Percentiles rank a stretch among this genome's conserved stretches.
Evolutionary conservation across 2,797 vertebrate species (phyloP).

Genomic region (Clarias laeviceps): DNA sequence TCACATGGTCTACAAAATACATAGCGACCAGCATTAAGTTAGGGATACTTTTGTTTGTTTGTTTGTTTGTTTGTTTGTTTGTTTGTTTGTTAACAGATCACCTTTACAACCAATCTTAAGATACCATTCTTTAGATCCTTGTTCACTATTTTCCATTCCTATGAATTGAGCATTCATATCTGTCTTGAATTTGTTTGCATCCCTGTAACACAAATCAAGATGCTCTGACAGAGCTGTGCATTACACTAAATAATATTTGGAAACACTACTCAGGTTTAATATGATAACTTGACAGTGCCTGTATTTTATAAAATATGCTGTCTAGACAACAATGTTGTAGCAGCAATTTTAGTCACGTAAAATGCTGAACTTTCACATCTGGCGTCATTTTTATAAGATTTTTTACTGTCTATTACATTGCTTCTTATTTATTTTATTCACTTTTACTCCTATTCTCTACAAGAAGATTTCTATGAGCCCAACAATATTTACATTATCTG

Average conservation of each 20-base stretch:
- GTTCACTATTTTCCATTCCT: neutral
- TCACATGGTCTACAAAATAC: neutral
- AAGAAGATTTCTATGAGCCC: conserved; percentile 64
- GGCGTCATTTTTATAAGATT: conserved; percentile 59
- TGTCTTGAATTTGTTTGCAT: conserved; percentile 12
- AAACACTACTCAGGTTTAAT: conserved; percentile 57
- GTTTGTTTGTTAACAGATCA: neutral
- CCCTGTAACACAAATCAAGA: conserved; percentile 44
- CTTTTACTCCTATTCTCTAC: conserved; percentile 65
- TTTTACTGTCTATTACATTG: conserved; percentile 71
- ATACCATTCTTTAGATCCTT: neutral
- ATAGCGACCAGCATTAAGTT: neutral
- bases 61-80: conserved; percentile 2
- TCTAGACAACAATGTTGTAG: conserved; percentile 66
- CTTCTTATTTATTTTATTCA: conserved; percentile 64
- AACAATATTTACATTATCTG: conserved; percentile 67
- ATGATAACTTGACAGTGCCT: conserved; percentile 54
- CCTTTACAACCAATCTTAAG: neutral
- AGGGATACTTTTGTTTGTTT: neutral
- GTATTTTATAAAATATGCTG: conserved; percentile 64
- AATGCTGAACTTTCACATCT: conserved; percentile 72
- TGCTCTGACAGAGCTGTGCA: conserved; percentile 30
- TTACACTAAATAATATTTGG: conserved; percentile 44
- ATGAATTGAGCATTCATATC: neutral
- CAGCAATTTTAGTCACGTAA: conserved; percentile 64